Percentiles rank a stretch among this genome's conserved stretches.
phyloP scores from a whole-genome alignment of 2,797 vertebrate species.

The Sternarchorhynchus goeldii region DNA sequence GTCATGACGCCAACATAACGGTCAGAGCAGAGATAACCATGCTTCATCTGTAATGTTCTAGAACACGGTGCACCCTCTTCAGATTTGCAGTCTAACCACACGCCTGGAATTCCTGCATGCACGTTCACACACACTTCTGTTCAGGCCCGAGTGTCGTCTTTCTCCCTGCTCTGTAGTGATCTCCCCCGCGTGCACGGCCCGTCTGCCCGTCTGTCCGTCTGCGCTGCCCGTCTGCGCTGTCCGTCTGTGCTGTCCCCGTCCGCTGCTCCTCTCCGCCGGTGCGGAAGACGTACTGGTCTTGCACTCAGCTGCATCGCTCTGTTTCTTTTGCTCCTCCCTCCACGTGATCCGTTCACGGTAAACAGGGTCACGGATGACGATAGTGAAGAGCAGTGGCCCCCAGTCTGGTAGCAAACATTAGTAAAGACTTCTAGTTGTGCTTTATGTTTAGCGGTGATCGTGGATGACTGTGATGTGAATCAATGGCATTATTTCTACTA shows the following conservation, averaged over 20 bases:
- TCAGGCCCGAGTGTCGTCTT: constrained; percentile 39
- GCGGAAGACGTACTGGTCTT: background rate
- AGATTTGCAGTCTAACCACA: constrained; percentile 77
- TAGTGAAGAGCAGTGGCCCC: background rate
- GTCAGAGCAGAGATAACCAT: background rate
- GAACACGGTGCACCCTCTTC: constrained; percentile 43
- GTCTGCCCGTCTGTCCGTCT: constrained; percentile 69
- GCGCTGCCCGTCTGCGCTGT: constrained; percentile 41
- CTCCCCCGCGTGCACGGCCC: constrained; percentile 60
- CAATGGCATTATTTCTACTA: constrained; percentile 37
- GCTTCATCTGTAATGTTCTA: constrained; percentile 11
- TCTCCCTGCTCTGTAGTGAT: constrained; percentile 50
- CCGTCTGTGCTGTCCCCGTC: constrained; percentile 39
- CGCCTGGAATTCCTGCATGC: constrained; percentile 65
- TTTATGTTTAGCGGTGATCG: constrained; percentile 23
- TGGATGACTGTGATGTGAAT: constrained; percentile 44
- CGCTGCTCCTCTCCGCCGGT: constrained; percentile 41
- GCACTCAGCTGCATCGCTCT: constrained; percentile 12
- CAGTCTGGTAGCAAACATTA: background rate
- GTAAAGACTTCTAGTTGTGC: constrained; percentile 10
- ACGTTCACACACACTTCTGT: constrained; percentile 52
- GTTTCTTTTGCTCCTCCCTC: constrained; percentile 12
- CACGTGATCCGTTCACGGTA: background rate
- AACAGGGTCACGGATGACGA: background rate
- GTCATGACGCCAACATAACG: background rate